Evolutionary conservation across 2,888 invertebrate species (phyloP).

Genomic region (Drosophila fungiperda): DNA sequence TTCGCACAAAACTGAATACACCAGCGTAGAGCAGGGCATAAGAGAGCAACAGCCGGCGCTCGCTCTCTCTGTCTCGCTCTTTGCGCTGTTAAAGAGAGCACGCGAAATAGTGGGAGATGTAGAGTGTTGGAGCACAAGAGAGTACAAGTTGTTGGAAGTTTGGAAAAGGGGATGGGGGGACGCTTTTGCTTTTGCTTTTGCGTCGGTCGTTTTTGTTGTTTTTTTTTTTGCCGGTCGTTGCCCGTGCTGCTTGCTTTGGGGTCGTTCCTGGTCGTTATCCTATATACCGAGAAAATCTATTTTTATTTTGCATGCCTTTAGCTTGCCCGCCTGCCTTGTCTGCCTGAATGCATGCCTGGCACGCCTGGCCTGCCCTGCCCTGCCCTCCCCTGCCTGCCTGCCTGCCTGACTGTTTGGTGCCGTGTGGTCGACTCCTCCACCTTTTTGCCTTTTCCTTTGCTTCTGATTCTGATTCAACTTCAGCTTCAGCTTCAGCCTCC

Average conservation of each 20-base stretch:
- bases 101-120: conserved; percentile 14
- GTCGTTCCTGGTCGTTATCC: conserved; percentile 85
- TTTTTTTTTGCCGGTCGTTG: conserved; percentile 74
- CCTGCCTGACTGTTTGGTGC: conserved; percentile 14
- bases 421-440: conserved; percentile 16
- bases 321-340: conserved; percentile 22
- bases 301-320: conserved; percentile 71
- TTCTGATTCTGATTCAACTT: neutral
- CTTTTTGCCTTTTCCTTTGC: neutral
- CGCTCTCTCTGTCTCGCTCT: conserved; percentile 1
- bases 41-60: neutral
- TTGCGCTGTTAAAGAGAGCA: neutral
- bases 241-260: conserved; percentile 72
- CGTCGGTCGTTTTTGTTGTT: conserved; percentile 3
- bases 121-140: conserved; percentile 5
- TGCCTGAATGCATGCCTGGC: conserved; percentile 42
- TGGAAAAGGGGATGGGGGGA: neutral
- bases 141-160: neutral
- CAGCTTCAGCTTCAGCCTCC: neutral
- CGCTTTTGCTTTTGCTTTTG: conserved; percentile 12
- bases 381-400: neutral
- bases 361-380: conserved; percentile 26
- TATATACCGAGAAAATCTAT: conserved; percentile 83
- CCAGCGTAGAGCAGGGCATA: conserved; percentile 6
- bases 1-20: neutral